Evolutionary conservation across 2,113 vertebrate genomes (phyloP), one percentile per base, ranked within the genome.

Genomic region (Anas platyrhynchos): DNA sequence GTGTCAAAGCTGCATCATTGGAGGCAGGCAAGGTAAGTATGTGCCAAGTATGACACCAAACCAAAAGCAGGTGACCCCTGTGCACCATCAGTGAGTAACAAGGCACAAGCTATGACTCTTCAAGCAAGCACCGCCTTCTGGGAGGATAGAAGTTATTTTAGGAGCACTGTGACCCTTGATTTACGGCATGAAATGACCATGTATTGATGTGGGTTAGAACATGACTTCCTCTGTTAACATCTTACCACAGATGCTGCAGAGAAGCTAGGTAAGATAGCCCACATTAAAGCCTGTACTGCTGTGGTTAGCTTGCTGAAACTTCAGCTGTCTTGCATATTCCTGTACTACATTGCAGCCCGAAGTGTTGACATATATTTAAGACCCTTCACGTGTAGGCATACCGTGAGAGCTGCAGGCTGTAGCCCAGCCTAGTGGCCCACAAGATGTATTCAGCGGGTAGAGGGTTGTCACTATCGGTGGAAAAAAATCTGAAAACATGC

Each of bases 1-100:
- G 0, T 13, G 38, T 27, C 44, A 65, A 59, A 61, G 32, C 38
- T 69, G 29, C 14, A 2, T 32, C 0, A 0, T 43, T 31, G 44
- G 23, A 83, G 9, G n/a, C 23, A 38, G 23, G n/a, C n/a, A 20
- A 38, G n/a, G 34, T 55, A 71, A 66, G 8, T 1, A 0, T 17
- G 29, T 72, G 41, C 34, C 1, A 17, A 56, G 27, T 4, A 23
- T 16, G 32, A 72, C 56, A 62, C 25, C 23, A 2, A 67, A 67
- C 15, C 54, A 46, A 72, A 59, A 48, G 0, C 21, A 7, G 11
- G 18, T 31, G 6, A 22, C 5, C 13, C 18, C 25, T 27, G 12
- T 10, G 31, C 31, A 20, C 27, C 27, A 7, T 34, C 36, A 22
- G 9, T 2, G 11, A 83, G 48, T 25, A 46, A 34, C 22, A 44